A percentile compares a stretch with the other conserved stretches of the same genome.
Evolutionary conservation across 2,888 invertebrate genomes (phyloP).

Genomic region (Luperina nickerlii): DNA sequence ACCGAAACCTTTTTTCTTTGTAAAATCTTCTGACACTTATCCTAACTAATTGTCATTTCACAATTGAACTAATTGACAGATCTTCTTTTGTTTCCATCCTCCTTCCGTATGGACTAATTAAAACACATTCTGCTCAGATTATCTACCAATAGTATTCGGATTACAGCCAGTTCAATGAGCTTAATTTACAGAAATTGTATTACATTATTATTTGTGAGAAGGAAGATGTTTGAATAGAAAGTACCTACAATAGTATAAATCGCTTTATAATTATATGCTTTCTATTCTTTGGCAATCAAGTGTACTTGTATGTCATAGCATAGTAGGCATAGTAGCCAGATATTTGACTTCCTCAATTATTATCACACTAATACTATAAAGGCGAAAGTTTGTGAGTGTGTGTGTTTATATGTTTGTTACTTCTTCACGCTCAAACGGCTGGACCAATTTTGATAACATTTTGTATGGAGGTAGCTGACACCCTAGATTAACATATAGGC

Average conservation of each 20-base stretch:
- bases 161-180: constrained; percentile 22
- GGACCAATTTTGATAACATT: too few species aligned
- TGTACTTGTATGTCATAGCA: neutral
- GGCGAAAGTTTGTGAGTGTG: too few species aligned
- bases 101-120: constrained; percentile 41
- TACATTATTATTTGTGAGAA: neutral
- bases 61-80: constrained; percentile 45
- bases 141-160: constrained; percentile 4
- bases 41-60: constrained; percentile 56
- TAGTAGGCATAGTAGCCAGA: neutral
- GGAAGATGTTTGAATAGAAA: neutral
- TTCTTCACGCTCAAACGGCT: too few species aligned
- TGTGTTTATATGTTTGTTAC: too few species aligned
- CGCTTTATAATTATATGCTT: neutral
- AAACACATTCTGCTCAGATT: constrained; percentile 39
- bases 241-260: neutral
- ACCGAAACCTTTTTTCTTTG: constrained; percentile 14
- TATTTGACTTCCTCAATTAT: neutral
- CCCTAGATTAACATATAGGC: too few species aligned
- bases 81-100: constrained; percentile 34
- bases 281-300: neutral
- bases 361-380: too few species aligned
- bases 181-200: constrained; percentile 41
- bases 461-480: too few species aligned
- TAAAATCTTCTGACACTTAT: constrained; percentile 27